phyloP scores from a whole-genome alignment of 2,888 invertebrate genomes.

The Glyphotaelius pellucidus region DNA sequence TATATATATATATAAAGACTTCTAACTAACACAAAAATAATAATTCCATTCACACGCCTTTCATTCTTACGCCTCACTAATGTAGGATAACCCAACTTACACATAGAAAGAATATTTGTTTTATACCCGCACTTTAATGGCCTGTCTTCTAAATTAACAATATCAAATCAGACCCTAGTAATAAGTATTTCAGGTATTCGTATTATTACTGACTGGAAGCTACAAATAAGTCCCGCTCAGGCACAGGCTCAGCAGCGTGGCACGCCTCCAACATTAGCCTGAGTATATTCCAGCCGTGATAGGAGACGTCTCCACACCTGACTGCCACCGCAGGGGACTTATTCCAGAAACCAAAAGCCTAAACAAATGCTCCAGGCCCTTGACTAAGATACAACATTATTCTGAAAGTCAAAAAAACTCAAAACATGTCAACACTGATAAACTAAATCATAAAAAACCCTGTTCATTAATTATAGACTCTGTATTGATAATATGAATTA shows the following conservation, averaged over 20 bases:
- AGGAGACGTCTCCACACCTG: not conserved
- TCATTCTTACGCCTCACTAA: conserved; percentile 50
- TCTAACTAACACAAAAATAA: conserved; percentile 58
- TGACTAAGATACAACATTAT: conserved; percentile 29
- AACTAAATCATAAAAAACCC: conserved; percentile 63
- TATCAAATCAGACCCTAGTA: conserved; percentile 53
- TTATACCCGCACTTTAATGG: conserved; percentile 50
- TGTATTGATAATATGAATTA: conserved; percentile 67
- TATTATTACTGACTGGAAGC: conserved; percentile 42
- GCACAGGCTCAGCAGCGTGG: not conserved
- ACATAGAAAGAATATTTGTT: conserved; percentile 33
- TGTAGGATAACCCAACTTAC: conserved; percentile 23
- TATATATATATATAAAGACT: conserved; percentile 50
- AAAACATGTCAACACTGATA: conserved; percentile 58
- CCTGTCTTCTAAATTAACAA: conserved; percentile 51
- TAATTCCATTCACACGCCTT: conserved; percentile 54
- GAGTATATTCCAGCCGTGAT: not conserved
- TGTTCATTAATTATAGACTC: conserved; percentile 65
- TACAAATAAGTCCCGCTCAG: conserved; percentile 10
- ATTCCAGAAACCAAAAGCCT: conserved; percentile 39
- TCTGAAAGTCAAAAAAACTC: conserved; percentile 58
- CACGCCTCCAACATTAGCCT: not conserved
- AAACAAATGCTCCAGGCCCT: conserved; percentile 22
- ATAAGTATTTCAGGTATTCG: conserved; percentile 46
- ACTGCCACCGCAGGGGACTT: not conserved